These are phyloP conservation scores for Muschampia plurimacula DNA, from an alignment of 2,888 invertebrate species.

Conservation along the genomic window DNA sequence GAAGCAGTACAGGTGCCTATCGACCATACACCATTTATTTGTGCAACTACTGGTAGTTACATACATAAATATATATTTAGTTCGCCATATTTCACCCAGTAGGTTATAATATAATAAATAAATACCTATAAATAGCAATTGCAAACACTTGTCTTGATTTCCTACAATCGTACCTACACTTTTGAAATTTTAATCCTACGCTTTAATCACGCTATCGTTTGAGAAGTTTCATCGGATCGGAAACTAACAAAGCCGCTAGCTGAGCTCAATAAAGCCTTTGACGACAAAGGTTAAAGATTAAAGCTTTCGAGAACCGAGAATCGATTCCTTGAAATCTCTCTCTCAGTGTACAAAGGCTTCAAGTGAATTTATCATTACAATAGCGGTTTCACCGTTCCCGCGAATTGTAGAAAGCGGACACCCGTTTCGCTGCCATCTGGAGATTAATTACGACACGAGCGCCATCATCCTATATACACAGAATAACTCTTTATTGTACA, in stretches of 20 bases:
- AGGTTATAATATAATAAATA: too few species aligned
- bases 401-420: slow-evolving; percentile 1
- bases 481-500: neutral
- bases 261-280: neutral
- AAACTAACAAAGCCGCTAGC: neutral
- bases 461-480: neutral
- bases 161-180: too few species aligned
- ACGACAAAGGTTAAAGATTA: slow-evolving; percentile 9
- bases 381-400: slow-evolving; percentile 4
- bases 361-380: neutral
- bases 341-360: slow-evolving; percentile 3
- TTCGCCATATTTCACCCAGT: too few species aligned
- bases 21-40: too few species aligned
- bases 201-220: neutral
- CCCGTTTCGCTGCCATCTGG: neutral
- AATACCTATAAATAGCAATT: too few species aligned
- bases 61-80: too few species aligned
- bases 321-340: slow-evolving; percentile 6
- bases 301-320: slow-evolving; percentile 51
- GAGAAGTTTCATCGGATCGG: neutral
- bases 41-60: too few species aligned
- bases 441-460: neutral
- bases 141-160: too few species aligned
- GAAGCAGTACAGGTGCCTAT: too few species aligned
- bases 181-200: too few species aligned